Evolutionary conservation across 2,888 invertebrate genomes (phyloP), one percentile per base, ranked within the genome.

Genomic region (Rhingia campestris): DNA sequence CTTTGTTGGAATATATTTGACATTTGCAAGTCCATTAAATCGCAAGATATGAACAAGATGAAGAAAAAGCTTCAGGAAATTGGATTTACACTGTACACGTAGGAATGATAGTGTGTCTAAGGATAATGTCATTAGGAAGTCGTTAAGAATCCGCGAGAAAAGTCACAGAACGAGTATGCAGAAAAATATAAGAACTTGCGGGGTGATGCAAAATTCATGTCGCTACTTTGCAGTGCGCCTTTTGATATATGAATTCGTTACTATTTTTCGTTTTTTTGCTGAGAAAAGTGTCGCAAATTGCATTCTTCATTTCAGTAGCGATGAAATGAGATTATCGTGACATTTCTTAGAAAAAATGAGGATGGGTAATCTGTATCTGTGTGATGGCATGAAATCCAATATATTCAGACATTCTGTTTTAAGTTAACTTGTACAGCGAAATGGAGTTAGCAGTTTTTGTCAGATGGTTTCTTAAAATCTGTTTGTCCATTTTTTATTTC

Each of bases 21-120:
- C 37, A 77, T 77, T 77, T 77, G 70, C 70, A 63, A 80, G 84
- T 80, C 84, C 84, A 75, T 84, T 84, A 84, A 69, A 43, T 79
- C 43, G 43, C 30, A n/a, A 73, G 37, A 45, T 30, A 9, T 12
- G 14, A 33, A 14, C 33, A 12, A 47, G 45, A 14, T 47, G 32
- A 63, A 32, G 58, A n/a, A 32, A 39, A 37, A 54, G 39, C 53
- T 14, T 49, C 33, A 43, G 77, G 51, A 84, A 84, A 84, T 84
- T 84, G 69, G 84, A 84, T 84, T 84, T 61, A 69, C 74, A 70
- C 58, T 75, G 66, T 64, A 79, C 80, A 80, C 69, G 66, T 80
- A 77, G 47, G 33, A 82, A 58, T 64, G 45, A 14, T 45, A 74
- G 63, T 56, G 35, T 43, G 54, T 61, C 61, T 41, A 54, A 10